phyloP scores from a whole-genome alignment of 2,797 vertebrate species.

The Mormyrops boulengeri region DNA sequence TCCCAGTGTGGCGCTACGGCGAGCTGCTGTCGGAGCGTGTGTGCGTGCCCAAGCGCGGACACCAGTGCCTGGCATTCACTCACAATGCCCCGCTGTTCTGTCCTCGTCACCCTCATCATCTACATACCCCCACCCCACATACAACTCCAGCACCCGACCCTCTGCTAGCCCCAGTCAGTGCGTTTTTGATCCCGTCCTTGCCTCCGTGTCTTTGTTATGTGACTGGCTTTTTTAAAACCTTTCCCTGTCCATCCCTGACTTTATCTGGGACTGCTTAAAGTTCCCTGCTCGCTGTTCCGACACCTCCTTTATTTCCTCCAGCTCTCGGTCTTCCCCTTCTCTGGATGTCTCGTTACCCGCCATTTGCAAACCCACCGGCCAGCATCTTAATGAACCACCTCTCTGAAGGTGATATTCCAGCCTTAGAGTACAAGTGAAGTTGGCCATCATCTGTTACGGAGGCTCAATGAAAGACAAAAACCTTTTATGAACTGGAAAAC shows the following conservation, averaged over 20 bases:
- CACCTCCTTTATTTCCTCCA: background rate
- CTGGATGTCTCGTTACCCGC: background rate
- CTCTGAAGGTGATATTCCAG: background rate
- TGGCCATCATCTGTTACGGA: background rate
- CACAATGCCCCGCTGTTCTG: constrained; percentile 70
- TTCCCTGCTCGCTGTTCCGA: background rate
- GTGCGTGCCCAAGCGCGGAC: constrained; percentile 63
- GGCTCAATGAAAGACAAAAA: background rate
- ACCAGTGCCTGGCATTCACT: constrained; percentile 71
- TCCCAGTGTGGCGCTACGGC: constrained; percentile 56
- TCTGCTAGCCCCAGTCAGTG: background rate
- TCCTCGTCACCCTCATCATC: constrained; percentile 26
- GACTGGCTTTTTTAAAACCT: background rate
- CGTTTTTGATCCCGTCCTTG: background rate
- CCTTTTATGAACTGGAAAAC: background rate
- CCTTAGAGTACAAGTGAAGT: background rate
- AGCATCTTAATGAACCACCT: background rate
- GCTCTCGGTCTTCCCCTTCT: background rate
- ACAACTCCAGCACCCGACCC: background rate
- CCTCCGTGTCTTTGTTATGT: background rate
- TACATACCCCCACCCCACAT: constrained; percentile 7
- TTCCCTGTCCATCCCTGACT: background rate
- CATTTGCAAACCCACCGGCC: background rate
- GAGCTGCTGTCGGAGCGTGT: constrained; percentile 64
- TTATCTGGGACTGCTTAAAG: background rate